Conservation (phyloP, 2,888 invertebrate species). For the Callimorpha dominula region DNA sequence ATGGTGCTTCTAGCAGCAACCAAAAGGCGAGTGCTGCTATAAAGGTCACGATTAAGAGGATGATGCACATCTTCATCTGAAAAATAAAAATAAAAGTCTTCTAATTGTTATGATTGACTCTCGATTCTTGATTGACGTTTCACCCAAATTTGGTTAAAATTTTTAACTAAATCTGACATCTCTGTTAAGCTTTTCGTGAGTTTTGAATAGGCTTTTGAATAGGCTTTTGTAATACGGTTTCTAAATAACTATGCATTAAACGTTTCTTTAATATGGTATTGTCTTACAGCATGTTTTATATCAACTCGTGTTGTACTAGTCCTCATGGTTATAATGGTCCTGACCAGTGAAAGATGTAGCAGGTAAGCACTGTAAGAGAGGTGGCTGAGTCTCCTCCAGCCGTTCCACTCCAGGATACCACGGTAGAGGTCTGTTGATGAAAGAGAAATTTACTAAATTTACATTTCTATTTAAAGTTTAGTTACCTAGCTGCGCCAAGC, state of each 20-base stretch:
- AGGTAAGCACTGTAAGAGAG: slow-evolving; percentile 44
- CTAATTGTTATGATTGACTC: too few relatives aligned
- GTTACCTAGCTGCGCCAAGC: too few relatives aligned
- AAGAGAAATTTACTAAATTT: neutral
- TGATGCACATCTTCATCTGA: neutral
- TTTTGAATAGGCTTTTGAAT: too few relatives aligned
- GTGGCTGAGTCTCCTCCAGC: slow-evolving; percentile 44
- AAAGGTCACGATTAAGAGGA: neutral
- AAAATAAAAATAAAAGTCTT: neutral
- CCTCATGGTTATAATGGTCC: neutral
- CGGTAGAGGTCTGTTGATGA: slow-evolving; percentile 46
- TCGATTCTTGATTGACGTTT: too few relatives aligned
- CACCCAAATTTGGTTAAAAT: too few relatives aligned
- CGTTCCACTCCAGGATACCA: slow-evolving; percentile 51
- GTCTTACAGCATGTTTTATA: neutral
- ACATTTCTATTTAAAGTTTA: too few relatives aligned
- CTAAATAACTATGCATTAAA: too few relatives aligned
- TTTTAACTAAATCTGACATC: too few relatives aligned
- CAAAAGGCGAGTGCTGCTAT: slow-evolving; percentile 10
- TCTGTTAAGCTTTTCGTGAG: too few relatives aligned
- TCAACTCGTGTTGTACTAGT: neutral
- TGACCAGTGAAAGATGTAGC: neutral
- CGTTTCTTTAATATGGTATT: neutral
- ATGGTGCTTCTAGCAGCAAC: slow-evolving; percentile 17
- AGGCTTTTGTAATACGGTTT: too few relatives aligned